Base-by-base conservation (phyloP, 2,113 vertebrate species). In the Hoplias malabaricus region DNA sequence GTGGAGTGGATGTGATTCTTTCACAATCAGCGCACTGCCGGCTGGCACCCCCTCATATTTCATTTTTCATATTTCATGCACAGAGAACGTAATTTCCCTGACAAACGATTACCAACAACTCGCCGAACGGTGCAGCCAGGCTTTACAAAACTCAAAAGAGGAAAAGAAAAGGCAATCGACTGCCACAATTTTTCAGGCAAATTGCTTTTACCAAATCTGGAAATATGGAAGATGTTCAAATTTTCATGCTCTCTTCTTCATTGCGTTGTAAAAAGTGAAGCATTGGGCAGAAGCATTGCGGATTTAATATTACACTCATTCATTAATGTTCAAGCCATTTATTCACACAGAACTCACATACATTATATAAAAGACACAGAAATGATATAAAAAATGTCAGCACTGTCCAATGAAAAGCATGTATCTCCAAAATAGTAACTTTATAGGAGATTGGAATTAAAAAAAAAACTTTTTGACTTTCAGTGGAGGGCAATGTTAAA, bases 31-130 rank as follows among this genome's bases (percentile, higher is more conserved):
- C 33, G 43, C 16, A 21, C 5, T n/a, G 46, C 46, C 3, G n/a
- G 48, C 34, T 50, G 2, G 46, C 21, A 19, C 36, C 21, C 19
- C 12, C 7, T 69, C 56, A 43, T 80, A 63, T 80, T 71, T 70
- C 67, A 70, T 33, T n/a, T n/a, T n/a, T n/a, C n/a, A n/a, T n/a
- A n/a, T 80, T 71, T 70, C 67, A 70, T 33, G 16, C 73, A 62
- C 23, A 61, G 73, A 56, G 69, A 71, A 56, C 33, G 40, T 54
- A 6, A 56, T 71, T 56, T 56, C 50, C 31, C 69, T 71, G 48
- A 71, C 69, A 71, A 56, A 71, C 38, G 50, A 71, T 53, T 53
- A 53, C 31, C 36, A 56, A 36, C 31, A 36, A 53, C 68, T 36
- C 1, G 21, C 69, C 19, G 50, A 71, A 54, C 46, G 21, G 46